Percentiles rank a stretch among this genome's conserved stretches.
phyloP scores from a whole-genome alignment of 2,888 invertebrate genomes.

The Hoplodrina ambigua region DNA sequence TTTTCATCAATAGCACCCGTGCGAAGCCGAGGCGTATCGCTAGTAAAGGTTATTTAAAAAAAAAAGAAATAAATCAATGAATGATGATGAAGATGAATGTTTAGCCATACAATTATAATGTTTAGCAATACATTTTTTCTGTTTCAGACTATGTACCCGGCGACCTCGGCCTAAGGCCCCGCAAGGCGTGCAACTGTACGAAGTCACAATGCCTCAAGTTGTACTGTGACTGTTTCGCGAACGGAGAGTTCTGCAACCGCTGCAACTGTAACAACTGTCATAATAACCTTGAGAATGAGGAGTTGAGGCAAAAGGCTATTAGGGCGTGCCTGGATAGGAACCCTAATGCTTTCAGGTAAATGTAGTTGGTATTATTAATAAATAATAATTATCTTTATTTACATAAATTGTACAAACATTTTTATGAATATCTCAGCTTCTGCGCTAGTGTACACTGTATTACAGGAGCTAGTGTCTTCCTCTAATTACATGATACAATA shows the following conservation, averaged over 20 bases:
- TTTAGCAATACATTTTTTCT: background rate
- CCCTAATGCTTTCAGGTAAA: slow-evolving; percentile 97
- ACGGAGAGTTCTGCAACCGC: slow-evolving; percentile 99
- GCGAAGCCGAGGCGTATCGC: too few relatives aligned
- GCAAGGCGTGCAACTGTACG: slow-evolving; percentile 99
- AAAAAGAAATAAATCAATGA: too few relatives aligned
- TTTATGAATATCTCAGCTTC: too few relatives aligned
- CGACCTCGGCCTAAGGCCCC: slow-evolving; percentile 90
- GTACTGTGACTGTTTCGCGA: slow-evolving; percentile 99
- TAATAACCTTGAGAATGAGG: slow-evolving; percentile 98
- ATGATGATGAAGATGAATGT: too few relatives aligned
- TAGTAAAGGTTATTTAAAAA: too few relatives aligned
- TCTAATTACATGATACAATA: too few relatives aligned
- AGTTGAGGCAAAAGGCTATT: slow-evolving; percentile 98
- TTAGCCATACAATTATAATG: too few relatives aligned
- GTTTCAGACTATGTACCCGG: slow-evolving; percentile 72
- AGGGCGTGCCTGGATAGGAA: slow-evolving; percentile 98
- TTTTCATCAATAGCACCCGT: too few relatives aligned
- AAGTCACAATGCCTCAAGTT: slow-evolving; percentile 99
- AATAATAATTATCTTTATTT: too few relatives aligned
- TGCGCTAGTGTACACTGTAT: too few relatives aligned
- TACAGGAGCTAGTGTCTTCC: too few relatives aligned
- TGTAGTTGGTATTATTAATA: background rate
- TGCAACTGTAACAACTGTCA: slow-evolving; percentile 99
- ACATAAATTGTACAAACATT: too few relatives aligned